Conservation (phyloP, 2,113 vertebrate species). For the Lepidothrix coronata region DNA sequence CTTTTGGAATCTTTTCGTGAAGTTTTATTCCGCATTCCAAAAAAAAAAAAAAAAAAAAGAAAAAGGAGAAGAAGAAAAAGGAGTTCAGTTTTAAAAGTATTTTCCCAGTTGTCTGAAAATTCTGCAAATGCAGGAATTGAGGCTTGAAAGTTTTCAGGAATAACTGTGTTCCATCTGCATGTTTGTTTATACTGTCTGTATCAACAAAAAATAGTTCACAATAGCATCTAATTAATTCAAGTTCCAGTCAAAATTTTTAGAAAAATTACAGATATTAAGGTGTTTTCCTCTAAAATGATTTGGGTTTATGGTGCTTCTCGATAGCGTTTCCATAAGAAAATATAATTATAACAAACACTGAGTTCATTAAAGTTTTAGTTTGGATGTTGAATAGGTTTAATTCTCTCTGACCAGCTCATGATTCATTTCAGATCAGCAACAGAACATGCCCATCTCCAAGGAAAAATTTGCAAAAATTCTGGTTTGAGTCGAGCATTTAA, state of each 20-base stretch:
- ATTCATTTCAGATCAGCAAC: not conserved
- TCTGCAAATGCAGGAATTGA: not conserved
- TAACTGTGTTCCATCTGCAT: not conserved
- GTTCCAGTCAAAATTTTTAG: not conserved
- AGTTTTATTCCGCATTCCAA: not conserved
- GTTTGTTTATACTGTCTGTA: not conserved
- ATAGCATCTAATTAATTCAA: not conserved
- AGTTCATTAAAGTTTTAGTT: not conserved
- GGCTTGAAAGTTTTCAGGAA: not conserved
- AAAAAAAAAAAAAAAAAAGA: too few species aligned
- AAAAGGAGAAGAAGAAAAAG: not conserved
- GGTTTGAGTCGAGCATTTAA: not conserved
- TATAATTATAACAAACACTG: not conserved
- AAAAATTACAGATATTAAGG: not conserved
- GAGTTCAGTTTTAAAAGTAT: not conserved
- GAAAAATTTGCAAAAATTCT: not conserved
- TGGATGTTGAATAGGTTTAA: not conserved
- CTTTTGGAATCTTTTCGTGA: not conserved
- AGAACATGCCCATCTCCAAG: not conserved
- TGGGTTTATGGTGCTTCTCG: not conserved
- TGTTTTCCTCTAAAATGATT: not conserved
- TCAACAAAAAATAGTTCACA: not conserved
- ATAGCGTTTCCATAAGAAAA: not conserved
- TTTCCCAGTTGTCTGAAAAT: not conserved
- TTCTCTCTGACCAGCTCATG: not conserved